phyloP scores from a whole-genome alignment of 37 sponge, comb jelly and placozoan species.

The Aphrocallistes beatrix region DNA sequence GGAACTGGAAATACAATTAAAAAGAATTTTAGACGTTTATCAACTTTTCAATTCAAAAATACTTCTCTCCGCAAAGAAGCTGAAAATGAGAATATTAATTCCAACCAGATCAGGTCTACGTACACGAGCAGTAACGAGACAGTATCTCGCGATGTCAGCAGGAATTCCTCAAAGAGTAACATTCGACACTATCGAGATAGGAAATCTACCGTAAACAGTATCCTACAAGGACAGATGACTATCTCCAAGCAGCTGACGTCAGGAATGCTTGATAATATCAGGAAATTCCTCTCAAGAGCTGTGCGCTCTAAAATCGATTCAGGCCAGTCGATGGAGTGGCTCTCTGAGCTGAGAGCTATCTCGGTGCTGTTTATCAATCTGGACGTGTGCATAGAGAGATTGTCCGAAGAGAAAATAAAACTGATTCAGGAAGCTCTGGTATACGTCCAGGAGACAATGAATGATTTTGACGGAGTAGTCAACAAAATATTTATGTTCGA shows the following conservation, averaged over 20 bases:
- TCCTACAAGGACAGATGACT: background rate
- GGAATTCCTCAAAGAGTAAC: background rate
- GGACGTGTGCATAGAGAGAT: constrained; percentile 27
- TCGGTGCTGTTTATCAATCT: constrained; percentile 78
- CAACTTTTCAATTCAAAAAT: background rate
- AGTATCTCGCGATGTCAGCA: background rate
- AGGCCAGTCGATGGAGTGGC: constrained; percentile 64
- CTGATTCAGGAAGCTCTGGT: constrained; percentile 47
- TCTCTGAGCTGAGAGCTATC: constrained; percentile 73
- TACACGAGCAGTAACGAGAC: background rate
- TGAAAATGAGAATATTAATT: background rate
- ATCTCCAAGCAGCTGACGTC: constrained; percentile 2
- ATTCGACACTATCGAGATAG: background rate
- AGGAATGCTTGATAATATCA: background rate
- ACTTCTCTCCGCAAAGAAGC: background rate
- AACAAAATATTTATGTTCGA: constrained; percentile 96
- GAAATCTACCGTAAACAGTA: background rate
- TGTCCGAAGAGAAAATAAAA: constrained; percentile 20
- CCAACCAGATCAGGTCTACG: background rate
- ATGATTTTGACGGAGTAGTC: constrained; percentile 39
- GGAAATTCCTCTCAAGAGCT: background rate
- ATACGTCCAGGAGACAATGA: constrained; percentile 15
- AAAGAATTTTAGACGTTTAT: background rate
- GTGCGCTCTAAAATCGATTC: constrained; percentile 46
- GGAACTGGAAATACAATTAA: background rate